phyloP scores from a whole-genome alignment of 1,140 invertebrate species.

The Penaeus chinensis region DNA sequence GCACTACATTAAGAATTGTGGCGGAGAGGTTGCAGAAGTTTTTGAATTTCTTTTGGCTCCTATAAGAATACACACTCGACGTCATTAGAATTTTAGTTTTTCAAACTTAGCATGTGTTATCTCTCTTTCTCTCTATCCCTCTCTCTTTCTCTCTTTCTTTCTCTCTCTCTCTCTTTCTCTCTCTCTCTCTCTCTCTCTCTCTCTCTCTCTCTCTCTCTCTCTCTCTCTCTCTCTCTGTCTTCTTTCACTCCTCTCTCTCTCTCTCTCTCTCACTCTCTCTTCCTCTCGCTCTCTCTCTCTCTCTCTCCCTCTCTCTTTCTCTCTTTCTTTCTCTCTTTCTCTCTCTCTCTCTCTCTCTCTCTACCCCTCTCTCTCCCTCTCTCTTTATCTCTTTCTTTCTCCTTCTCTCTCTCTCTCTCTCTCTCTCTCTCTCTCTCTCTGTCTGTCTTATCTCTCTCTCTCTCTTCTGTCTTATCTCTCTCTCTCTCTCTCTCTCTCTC shows the following conservation, averaged over 20 bases:
- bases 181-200: constrained; percentile 1
- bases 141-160: not conserved
- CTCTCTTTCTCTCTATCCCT: not conserved
- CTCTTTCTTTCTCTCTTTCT: not conserved
- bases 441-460: not conserved
- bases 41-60: too few species aligned
- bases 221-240: constrained; percentile 29
- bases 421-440: too few species aligned
- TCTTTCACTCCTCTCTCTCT: constrained; percentile 5
- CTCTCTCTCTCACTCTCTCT: constrained; percentile 23
- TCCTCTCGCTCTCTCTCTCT: constrained; percentile 20
- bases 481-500: not conserved
- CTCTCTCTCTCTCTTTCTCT: not conserved
- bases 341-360: not conserved
- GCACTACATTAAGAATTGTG: too few species aligned
- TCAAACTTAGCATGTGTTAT: too few species aligned
- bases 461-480: constrained; percentile 15
- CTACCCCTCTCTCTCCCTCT: not conserved
- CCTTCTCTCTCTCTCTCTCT: not conserved
- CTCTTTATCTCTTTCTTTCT: not conserved
- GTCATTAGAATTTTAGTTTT: too few species aligned
- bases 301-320: not conserved
- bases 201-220: not conserved
- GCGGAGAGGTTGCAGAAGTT: too few species aligned
- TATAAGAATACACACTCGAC: too few species aligned